These are phyloP conservation scores for Pollimyrus isidori DNA, from an alignment of 2,113 vertebrate genomes.

Conservation along the genomic window DNA sequence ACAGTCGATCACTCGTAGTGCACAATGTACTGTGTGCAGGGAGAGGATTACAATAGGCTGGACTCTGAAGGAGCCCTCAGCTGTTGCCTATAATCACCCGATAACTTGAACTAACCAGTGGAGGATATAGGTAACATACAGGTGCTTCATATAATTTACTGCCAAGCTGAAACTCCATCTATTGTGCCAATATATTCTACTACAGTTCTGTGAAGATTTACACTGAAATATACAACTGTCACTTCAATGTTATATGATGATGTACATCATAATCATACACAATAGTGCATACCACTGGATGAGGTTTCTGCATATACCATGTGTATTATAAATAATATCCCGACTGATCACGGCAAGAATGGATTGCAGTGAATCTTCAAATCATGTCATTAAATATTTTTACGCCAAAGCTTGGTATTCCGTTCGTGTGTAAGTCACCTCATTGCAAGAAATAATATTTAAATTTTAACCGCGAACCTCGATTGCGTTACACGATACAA, in stretches of 20 bases:
- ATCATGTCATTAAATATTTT: not conserved
- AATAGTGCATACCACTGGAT: not conserved
- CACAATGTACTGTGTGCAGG: not conserved
- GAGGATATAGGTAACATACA: not conserved
- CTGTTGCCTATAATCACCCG: not conserved
- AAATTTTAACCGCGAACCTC: not conserved
- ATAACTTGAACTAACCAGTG: not conserved
- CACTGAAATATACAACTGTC: not conserved
- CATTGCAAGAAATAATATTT: not conserved
- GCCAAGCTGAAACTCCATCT: not conserved
- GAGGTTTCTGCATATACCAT: not conserved
- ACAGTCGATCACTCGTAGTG: not conserved
- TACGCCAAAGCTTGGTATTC: not conserved
- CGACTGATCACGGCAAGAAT: not conserved
- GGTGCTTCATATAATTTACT: not conserved
- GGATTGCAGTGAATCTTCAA: not conserved
- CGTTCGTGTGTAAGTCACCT: not conserved
- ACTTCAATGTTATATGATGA: not conserved
- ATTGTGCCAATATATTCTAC: not conserved
- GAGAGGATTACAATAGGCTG: not conserved
- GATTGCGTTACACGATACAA: not conserved
- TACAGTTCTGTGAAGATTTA: not conserved
- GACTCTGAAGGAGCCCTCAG: not conserved
- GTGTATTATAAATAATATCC: not conserved
- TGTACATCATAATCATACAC: not conserved